Evolutionary conservation across 2,888 invertebrate species (phyloP), one percentile per base, ranked within the genome.

Genomic region (Euclidia mi): DNA sequence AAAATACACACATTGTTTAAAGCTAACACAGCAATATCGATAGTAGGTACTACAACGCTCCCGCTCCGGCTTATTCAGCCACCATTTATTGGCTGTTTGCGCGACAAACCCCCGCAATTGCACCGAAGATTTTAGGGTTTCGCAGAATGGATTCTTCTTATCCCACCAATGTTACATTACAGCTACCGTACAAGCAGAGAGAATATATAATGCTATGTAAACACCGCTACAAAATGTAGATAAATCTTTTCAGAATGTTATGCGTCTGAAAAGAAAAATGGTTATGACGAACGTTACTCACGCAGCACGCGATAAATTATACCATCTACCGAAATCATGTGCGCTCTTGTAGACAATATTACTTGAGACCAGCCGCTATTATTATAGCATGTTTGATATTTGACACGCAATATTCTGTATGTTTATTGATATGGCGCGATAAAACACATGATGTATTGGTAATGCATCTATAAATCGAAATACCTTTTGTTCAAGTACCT

Each of bases 41-140:
- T 79, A 70, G 73, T 74, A 65, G 69, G 72, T 70, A 79, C 74
- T 68, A 70, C 69, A 66, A 72, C 78, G 80, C 81, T 83, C 81
- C 77, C 71, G 79, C 73, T 74, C 64, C 67, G 81, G 82, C 82
- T 81, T 80, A 82, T 81, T 85, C 76, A 72, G 78, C 71, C 79
- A 76, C 76, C 83, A 82, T 85, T 83, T 86, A 86, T 85, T 80
- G 85, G 73, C 80, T 79, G 84, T 84, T 85, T 81, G 78, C 71
- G 79, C 78, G 83, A 84, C 83, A n/a, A n/a, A n/a, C n/a, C n/a
- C n/a, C n/a, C n/a, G n/a, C n/a, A 80, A 86, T 86, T 83, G 86
- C 83, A 84, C 73, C 79, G 65, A 81, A 81, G 78, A 83, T 85
- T 86, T 85, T 84, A 81, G 83, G 82, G 84, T 85, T 84, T 78